A percentile compares a stretch with the other conserved stretches of the same genome.
Conservation (phyloP, 2,113 vertebrate species). For the Pithys albifrons region DNA sequence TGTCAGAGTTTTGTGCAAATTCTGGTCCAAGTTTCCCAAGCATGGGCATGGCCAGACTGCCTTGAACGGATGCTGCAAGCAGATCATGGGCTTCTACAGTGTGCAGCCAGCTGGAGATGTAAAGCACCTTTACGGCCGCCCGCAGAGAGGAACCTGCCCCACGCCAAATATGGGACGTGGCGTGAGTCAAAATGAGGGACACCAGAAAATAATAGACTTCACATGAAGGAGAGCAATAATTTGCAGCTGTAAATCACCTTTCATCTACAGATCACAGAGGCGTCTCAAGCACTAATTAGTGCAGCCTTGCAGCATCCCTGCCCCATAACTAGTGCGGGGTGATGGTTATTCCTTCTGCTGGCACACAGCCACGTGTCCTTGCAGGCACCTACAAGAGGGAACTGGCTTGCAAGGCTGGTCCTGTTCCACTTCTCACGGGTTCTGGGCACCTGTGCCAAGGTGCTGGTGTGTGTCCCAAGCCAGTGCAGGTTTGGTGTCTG, state of each 20-base stretch:
- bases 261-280: conserved; percentile 60
- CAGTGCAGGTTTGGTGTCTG: background rate
- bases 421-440: background rate
- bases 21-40: background rate
- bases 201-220: conserved; percentile 52
- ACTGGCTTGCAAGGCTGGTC: background rate
- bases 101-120: background rate
- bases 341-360: background rate
- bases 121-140: background rate
- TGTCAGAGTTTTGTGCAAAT: background rate
- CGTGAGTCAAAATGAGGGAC: conserved; percentile 29
- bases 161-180: background rate
- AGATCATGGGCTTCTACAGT: background rate
- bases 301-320: background rate
- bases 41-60: background rate
- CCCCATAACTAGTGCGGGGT: background rate
- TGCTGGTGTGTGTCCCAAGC: background rate
- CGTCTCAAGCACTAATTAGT: conserved; percentile 17
- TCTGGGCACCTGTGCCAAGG: background rate
- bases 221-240: conserved; percentile 36
- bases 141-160: background rate
- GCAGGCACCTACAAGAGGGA: conserved; percentile 36
- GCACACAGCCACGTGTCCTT: background rate
- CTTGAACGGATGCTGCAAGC: accelerated
- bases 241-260: conserved; percentile 48